Percentiles rank a stretch among this genome's conserved stretches.
Conservation (phyloP, 2,797 vertebrate species). For the Chaenodraco wilsoni region DNA sequence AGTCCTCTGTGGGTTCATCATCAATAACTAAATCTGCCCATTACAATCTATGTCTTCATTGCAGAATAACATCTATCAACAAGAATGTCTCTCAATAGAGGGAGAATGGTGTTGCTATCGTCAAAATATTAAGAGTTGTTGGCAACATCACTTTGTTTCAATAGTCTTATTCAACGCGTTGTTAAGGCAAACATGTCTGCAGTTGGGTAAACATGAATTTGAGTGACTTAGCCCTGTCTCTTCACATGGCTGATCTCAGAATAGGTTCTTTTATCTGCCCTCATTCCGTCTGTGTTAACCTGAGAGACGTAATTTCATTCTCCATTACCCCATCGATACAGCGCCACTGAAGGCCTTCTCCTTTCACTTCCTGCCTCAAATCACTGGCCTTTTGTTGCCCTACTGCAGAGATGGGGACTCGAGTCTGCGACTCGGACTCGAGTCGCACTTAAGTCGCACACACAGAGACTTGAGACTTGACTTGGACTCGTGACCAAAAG, state of each 20-base stretch:
- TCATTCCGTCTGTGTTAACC: slow-evolving; percentile 70
- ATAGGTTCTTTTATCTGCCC: slow-evolving; percentile 70
- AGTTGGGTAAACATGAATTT: slow-evolving; percentile 30
- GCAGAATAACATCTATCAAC: not conserved
- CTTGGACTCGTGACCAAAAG: too few relatives aligned
- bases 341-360: slow-evolving; percentile 34
- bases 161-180: slow-evolving; percentile 15
- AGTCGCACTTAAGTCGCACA: too few relatives aligned
- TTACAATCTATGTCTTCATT: not conserved
- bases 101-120: not conserved
- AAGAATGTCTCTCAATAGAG: not conserved
- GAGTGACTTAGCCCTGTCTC: slow-evolving; percentile 34
- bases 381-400: slow-evolving; percentile 29
- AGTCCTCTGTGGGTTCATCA: too few relatives aligned
- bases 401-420: too few relatives aligned
- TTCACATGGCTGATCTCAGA: slow-evolving; percentile 55
- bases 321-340: slow-evolving; percentile 71
- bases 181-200: slow-evolving; percentile 8
- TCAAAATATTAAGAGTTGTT: not conserved
- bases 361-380: slow-evolving; percentile 46
- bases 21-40: not conserved
- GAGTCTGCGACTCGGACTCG: too few relatives aligned
- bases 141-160: not conserved
- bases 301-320: slow-evolving; percentile 78
- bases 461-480: too few relatives aligned